These are phyloP conservation scores for Lithophane semibrunnea DNA, from an alignment of 2,888 invertebrate species.

Conservation along the genomic window DNA sequence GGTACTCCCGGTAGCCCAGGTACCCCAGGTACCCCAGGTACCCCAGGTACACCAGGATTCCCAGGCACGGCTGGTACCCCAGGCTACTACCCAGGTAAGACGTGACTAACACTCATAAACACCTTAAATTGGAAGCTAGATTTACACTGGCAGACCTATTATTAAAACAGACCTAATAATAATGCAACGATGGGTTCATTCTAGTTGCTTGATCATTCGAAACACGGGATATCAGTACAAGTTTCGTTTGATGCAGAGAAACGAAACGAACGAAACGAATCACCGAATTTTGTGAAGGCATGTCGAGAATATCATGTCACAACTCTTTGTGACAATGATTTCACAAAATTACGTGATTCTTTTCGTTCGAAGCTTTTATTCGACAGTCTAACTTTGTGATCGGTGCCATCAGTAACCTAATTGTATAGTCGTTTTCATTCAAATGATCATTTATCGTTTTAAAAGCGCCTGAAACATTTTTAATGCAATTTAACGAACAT, in stretches of 20 bases:
- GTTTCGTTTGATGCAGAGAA: neutral
- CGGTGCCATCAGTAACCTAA: neutral
- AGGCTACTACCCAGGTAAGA: constrained; percentile 70
- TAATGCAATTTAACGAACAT: constrained; percentile 35
- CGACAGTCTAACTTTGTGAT: constrained; percentile 3
- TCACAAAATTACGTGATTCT: neutral
- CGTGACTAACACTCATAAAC: constrained; percentile 49
- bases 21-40: constrained; percentile 79
- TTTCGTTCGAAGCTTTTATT: neutral
- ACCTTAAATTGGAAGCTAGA: neutral
- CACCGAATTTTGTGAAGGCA: neutral
- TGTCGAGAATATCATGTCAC: too few relatives aligned
- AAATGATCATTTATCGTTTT: neutral
- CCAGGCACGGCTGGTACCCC: constrained; percentile 76
- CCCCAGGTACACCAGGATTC: constrained; percentile 64
- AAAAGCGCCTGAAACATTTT: constrained; percentile 47
- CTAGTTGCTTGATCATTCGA: neutral
- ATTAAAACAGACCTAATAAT: neutral
- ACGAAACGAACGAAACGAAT: neutral
- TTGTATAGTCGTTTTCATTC: neutral
- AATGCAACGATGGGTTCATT: constrained; percentile 7
- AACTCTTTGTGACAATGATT: too few relatives aligned
- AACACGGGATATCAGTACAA: constrained; percentile 3
- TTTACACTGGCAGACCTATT: neutral
- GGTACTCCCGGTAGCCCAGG: constrained; percentile 69